Base-by-base conservation (phyloP, 2,797 vertebrate genomes). In the Knipowitschia caucasica region DNA sequence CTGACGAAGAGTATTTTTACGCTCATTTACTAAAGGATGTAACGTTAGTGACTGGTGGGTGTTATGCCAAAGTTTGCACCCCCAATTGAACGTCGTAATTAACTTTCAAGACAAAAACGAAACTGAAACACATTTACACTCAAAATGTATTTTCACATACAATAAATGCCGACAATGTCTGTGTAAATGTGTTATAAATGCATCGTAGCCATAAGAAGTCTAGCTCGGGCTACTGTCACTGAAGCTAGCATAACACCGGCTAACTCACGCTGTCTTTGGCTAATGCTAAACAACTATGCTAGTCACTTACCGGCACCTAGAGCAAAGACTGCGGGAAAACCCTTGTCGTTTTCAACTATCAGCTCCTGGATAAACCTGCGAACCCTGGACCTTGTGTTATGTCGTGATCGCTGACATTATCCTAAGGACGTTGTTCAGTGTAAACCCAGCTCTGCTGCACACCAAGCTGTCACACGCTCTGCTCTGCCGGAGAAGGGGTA, bases 1-100 rank as follows among this genome's bases (percentile, higher is more conserved):
- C n/a, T n/a, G n/a, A n/a, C n/a, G n/a, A 2, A 3, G 6, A 15
- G 11, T 4, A 1, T 20, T 42, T 17, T 17, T 44, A 43, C 20
- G 36, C 65, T 33, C 20, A 50, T 43, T 43, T n/a, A 56, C 62
- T 45, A 30, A 43, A 3, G 23, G 3, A 3, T 18, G 64, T 66
- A 43, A 38, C 11, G 20, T 23, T 3, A 52, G 29, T 15, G 3
- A 21, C 20, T 23, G 18, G 27, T 12, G 45, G 53, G 15, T 23
- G 50, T 45, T 51, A 0, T 21, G 69, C 56, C 55, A 60, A 30
- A 0, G 3, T 0, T 7, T 12, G 15, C 7, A 34, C 17, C 23
- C 27, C 17, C 10, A 1, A 7, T 18, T 15, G n/a, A 47, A 47
- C 14, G 12, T 21, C 3, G 4, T 18, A 4, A 14, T 43, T 7